Percentiles rank a stretch among this genome's conserved stretches.
Evolutionary conservation across 2,113 vertebrate genomes (phyloP).

Genomic region (Casuarius casuarius): DNA sequence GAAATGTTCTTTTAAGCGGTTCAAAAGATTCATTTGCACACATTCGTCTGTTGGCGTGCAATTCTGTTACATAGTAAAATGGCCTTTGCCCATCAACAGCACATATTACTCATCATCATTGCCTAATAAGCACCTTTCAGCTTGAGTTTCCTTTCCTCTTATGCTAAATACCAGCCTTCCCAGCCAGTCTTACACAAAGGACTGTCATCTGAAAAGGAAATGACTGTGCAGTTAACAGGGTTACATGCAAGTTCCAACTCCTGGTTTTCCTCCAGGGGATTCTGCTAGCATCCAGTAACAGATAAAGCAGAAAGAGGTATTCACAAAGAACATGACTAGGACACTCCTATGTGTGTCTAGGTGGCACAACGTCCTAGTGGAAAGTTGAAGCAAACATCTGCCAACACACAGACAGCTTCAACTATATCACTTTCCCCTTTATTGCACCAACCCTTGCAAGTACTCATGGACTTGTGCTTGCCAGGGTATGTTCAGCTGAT

Average conservation of each 20-base stretch:
- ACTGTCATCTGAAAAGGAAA: neutral
- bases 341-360: neutral
- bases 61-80: neutral
- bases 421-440: neutral
- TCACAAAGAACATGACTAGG: neutral
- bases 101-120: neutral
- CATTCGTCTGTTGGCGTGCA: neutral
- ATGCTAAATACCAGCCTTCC: neutral
- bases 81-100: neutral
- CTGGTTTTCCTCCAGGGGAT: neutral
- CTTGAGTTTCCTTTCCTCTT: neutral
- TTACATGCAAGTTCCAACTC: neutral
- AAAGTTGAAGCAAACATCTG: neutral
- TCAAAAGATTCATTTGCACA: neutral
- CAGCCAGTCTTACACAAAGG: neutral
- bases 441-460: neutral
- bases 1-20: neutral
- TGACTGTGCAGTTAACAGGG: too few relatives aligned
- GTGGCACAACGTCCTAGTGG: too few relatives aligned
- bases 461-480: rapidly evolving
- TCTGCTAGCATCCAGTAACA: neutral
- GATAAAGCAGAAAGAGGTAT: neutral
- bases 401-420: neutral
- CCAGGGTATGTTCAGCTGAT: rapidly evolving
- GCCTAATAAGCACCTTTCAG: neutral